Conservation (phyloP, 2,888 invertebrate genomes). For the Rhaphigaster nebulosa region DNA sequence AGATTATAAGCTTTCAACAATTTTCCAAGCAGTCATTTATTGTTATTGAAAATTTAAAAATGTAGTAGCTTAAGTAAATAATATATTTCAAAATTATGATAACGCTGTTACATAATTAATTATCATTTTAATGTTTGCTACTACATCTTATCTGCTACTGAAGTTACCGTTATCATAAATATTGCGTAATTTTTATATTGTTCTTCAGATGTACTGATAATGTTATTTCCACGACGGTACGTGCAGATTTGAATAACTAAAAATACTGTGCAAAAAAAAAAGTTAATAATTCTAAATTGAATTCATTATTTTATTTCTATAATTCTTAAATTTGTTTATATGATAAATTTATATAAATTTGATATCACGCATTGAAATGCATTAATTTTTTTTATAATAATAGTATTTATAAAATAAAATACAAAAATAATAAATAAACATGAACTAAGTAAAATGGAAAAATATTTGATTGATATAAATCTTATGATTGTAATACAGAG, state of each 20-base stretch:
- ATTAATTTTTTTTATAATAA: no score
- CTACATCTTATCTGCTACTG: constrained; percentile 9
- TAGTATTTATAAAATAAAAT: no score
- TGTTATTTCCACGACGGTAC: neutral
- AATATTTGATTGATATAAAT: no score
- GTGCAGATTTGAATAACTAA: neutral
- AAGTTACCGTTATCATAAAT: neutral
- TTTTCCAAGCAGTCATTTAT: neutral
- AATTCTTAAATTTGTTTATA: no score
- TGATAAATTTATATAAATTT: no score
- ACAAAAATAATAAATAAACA: no score
- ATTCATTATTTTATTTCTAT: no score
- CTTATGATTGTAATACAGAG: no score
- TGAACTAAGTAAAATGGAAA: no score
- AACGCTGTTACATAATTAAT: neutral
- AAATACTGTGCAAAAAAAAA: neutral
- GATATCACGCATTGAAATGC: no score
- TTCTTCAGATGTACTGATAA: neutral
- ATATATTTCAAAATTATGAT: neutral
- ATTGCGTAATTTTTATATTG: constrained; percentile 12
- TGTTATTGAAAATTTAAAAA: neutral
- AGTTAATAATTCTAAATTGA: no score
- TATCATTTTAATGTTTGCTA: neutral
- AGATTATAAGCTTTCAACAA: neutral
- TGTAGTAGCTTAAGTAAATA: neutral